A percentile compares a stretch with the other conserved stretches of the same genome.
Conservation (phyloP, 1,140 invertebrate species). For the Euura lappo region DNA sequence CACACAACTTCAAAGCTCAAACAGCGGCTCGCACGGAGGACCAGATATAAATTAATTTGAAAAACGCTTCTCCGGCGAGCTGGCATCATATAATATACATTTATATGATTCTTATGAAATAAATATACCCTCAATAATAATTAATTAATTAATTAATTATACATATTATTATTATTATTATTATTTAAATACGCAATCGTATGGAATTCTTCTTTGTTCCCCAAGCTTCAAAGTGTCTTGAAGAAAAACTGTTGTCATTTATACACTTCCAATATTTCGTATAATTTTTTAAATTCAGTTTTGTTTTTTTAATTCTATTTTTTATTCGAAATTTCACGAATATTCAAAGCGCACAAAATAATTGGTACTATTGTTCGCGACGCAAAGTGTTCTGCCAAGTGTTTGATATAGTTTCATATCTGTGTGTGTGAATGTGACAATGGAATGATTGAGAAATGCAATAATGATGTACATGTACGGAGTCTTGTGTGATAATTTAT, state of each 20-base stretch:
- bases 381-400: too few relatives aligned
- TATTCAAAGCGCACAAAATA: neutral
- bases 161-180: constrained; percentile 31
- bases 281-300: neutral
- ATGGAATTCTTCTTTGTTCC: constrained; percentile 36
- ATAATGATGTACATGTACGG: too few relatives aligned
- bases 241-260: neutral
- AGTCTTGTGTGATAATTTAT: too few relatives aligned
- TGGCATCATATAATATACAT: constrained; percentile 51
- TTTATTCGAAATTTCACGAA: neutral
- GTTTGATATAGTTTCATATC: too few relatives aligned
- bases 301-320: neutral
- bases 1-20: constrained; percentile 58
- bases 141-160: constrained; percentile 10
- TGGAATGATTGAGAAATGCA: too few relatives aligned
- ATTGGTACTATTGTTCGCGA: too few relatives aligned
- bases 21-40: constrained; percentile 50
- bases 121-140: constrained; percentile 48
- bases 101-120: constrained; percentile 50
- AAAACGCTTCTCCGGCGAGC: constrained; percentile 59
- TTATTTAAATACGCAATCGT: constrained; percentile 39
- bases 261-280: neutral
- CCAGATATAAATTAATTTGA: constrained; percentile 40
- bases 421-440: too few relatives aligned
- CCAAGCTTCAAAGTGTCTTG: constrained; percentile 36